Percentiles rank a stretch among this genome's conserved stretches.
Conservation (phyloP, 30 jellyfish, hydroid and myxozoan species). For the Aurelia aurita region DNA sequence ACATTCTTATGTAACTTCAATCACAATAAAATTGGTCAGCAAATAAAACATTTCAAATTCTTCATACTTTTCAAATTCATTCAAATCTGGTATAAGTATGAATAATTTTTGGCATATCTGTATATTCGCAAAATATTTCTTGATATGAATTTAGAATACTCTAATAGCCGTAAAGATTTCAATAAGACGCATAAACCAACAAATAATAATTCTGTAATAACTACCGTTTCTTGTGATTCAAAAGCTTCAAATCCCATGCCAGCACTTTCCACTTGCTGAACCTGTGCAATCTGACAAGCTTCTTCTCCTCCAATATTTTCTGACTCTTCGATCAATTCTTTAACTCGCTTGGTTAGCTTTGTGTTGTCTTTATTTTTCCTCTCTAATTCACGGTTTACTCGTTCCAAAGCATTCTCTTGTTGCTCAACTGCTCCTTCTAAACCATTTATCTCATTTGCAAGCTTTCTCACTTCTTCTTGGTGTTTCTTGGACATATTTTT, state of each 20-base stretch:
- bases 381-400: conserved; percentile 5
- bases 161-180: too few relatives aligned
- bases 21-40: too few relatives aligned
- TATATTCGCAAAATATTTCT: too few relatives aligned
- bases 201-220: not conserved
- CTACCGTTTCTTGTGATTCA: conserved; percentile 58
- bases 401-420: not conserved
- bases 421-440: not conserved
- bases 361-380: conserved; percentile 37
- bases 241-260: conserved; percentile 53
- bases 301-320: conserved; percentile 65
- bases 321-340: conserved; percentile 63
- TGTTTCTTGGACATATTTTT: not conserved
- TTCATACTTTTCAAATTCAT: too few relatives aligned
- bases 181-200: too few relatives aligned
- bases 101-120: too few relatives aligned
- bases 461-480: not conserved
- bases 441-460: not conserved
- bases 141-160: too few relatives aligned
- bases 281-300: conserved; percentile 64
- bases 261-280: conserved; percentile 75
- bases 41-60: too few relatives aligned
- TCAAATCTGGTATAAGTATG: too few relatives aligned
- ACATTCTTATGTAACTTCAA: too few relatives aligned
- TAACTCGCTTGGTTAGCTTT: conserved; percentile 35